Evolutionary conservation across 2,888 invertebrate species (phyloP), one percentile per base, ranked within the genome.

Genomic region (Hololepta plana): DNA sequence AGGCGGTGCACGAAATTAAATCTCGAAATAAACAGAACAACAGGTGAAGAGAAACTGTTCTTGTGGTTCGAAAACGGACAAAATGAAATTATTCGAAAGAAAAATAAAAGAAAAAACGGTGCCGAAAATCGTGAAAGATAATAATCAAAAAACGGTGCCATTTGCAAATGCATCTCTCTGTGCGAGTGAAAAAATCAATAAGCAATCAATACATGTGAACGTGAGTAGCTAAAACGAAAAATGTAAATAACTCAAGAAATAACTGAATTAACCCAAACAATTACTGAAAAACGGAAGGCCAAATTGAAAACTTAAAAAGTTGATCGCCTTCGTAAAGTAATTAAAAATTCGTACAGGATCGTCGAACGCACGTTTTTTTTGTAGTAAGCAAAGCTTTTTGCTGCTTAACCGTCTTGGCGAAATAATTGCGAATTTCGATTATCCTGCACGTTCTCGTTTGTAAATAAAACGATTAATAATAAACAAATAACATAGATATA

Each of bases 151-250:
- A 53, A 51, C 45, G 45, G 55, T 56, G 55, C 55, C 54, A 55
- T 55, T n/a, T 53, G 54, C 55, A 51, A n/a, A 53, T 53, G 53
- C 54, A 53, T 45, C 46, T 49, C 32, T 35, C 42, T 46, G 53
- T 55, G 54, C 53, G 48, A 44, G 45, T 47, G 46, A 46, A 43
- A 49, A 44, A 50, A 46, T 43, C 44, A 46, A 48, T 47, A 53
- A 53, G 53, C 55, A 67, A 68, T 67, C 67, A 68, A 66, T 68
- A 69, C 68, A 68, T 68, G 68, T 69, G 68, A 67, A 64, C 63
- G 68, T 69, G 68, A 67, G 67, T 68, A 67, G 62, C 53, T 53
- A 53, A 47, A 51, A n/a, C n/a, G n/a, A n/a, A 46, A 50, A 46
- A 46, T 46, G 52, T 46, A 49, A 44, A 31, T 34, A 42, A 44